Conservation (phyloP, 30 jellyfish, hydroid and myxozoan genomes). For the Chironex yamaguchii region DNA sequence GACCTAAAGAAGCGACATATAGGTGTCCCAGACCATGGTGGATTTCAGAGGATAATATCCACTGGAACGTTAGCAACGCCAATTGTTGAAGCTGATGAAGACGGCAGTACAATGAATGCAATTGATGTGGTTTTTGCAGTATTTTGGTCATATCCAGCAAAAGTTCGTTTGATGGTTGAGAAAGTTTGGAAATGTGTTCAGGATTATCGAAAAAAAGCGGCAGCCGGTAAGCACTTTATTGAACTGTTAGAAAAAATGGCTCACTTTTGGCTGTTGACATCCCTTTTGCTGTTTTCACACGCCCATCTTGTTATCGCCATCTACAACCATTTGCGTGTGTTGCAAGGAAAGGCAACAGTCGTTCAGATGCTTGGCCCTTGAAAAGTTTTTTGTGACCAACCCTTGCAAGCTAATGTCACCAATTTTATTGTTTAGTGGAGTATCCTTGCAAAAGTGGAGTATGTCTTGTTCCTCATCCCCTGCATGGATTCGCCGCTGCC, state of each 20-base stretch:
- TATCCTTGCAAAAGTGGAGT: too few relatives aligned
- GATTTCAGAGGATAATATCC: slow-evolving; percentile 85
- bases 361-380: too few relatives aligned
- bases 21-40: slow-evolving; percentile 95
- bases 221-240: slow-evolving; percentile 63
- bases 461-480: too few relatives aligned
- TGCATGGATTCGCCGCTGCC: too few relatives aligned
- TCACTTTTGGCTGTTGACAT: background rate
- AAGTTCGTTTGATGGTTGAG: slow-evolving; percentile 67
- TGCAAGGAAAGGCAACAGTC: too few relatives aligned
- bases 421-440: too few relatives aligned
- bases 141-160: slow-evolving; percentile 84
- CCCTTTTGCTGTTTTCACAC: background rate
- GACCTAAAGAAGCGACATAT: slow-evolving; percentile 65
- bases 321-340: too few relatives aligned
- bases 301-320: background rate
- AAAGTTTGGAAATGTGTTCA: slow-evolving; percentile 79
- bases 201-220: slow-evolving; percentile 71
- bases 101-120: slow-evolving; percentile 65
- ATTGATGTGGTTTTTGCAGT: slow-evolving; percentile 89
- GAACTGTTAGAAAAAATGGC: background rate
- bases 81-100: slow-evolving; percentile 13
- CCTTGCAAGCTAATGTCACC: too few relatives aligned
- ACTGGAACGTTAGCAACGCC: slow-evolving; percentile 84
- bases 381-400: too few relatives aligned